Evolutionary conservation across 64 coral and sea anemone species (phyloP), one percentile per base, ranked within the genome.

Genomic region (Actinia equina): DNA sequence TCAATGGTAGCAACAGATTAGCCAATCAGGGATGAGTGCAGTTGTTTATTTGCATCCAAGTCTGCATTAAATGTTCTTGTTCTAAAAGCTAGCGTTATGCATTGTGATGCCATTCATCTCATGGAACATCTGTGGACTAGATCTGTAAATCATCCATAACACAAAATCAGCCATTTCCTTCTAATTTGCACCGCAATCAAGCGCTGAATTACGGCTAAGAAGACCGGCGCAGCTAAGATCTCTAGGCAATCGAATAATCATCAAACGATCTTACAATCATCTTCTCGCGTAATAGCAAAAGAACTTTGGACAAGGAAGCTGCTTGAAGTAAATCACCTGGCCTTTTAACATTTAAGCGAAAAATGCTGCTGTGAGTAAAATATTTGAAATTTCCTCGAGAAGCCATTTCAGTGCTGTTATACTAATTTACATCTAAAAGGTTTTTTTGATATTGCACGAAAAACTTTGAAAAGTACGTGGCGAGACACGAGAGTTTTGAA

Each of bases 371-470:
- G 0, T 52, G 20, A 26, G 19, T 25, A 22, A 78, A 54, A 17
- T 61, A 52, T 65, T 56, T 69, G 82, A 85, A 85, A 90, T 77
- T 60, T 79, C 65, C 79, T 91, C 84, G 83, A 17, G 17, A 59
- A 82, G 22, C 67, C 44, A 44, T 85, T 86, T 77, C 79, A 78
- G 41, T 86, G 83, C 26, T 74, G 84, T 55, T 62, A 55, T 37
- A 44, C 85, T 86, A 91, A 71, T 95, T 91, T 86, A 85, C 89
- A 95, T 95, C 91, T 86, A 80, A 91, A 95, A 90, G 63, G 88
- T 51, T 82, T 90, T 77, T 55, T 70, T 76, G 82, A 83, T 62
- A 69, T 19, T 65, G 30, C 69, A 71, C 85, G 52, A 74, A 42
- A 91, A 55, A 55, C 62, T 52, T n/a, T 77, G 49, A 42, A 42